phyloP scores from a whole-genome alignment of 2,113 vertebrate genomes.

The Accipiter cooperii region DNA sequence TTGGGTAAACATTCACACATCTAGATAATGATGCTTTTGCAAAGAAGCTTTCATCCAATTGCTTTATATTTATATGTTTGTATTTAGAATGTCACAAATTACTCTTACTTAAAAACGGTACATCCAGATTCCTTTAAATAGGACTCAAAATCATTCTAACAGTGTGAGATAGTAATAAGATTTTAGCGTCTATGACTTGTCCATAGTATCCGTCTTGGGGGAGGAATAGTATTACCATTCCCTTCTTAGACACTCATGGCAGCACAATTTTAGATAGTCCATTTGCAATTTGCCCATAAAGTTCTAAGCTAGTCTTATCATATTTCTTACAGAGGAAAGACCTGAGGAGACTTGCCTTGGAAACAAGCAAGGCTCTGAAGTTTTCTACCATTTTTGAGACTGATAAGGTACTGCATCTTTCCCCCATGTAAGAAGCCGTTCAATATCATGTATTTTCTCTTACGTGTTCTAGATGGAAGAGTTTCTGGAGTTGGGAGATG shows the following conservation, averaged over 20 bases:
- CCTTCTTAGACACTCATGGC: not conserved
- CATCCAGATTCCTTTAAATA: not conserved
- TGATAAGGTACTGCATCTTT: not conserved
- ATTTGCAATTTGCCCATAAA: not conserved
- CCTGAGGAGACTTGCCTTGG: not conserved
- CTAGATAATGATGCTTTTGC: not conserved
- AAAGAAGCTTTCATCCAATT: not conserved
- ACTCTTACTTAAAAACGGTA: not conserved
- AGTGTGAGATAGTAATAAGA: not conserved
- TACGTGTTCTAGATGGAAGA: conserved; percentile 79
- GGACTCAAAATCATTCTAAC: not conserved
- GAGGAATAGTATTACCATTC: not conserved
- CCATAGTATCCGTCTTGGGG: not conserved
- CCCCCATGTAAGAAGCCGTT: not conserved
- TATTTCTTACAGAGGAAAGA: not conserved
- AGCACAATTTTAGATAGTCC: not conserved
- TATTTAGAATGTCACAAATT: not conserved
- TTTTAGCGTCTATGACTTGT: not conserved
- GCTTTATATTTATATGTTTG: not conserved
- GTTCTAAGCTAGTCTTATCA: not conserved
- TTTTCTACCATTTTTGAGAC: not conserved
- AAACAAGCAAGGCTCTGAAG: not conserved
- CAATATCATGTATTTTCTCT: not conserved
- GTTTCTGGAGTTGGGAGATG: conserved; percentile 76
- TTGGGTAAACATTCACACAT: not conserved